These are phyloP conservation scores for Netelia virgata DNA, from an alignment of 2,888 invertebrate species.

Conservation along the genomic window DNA sequence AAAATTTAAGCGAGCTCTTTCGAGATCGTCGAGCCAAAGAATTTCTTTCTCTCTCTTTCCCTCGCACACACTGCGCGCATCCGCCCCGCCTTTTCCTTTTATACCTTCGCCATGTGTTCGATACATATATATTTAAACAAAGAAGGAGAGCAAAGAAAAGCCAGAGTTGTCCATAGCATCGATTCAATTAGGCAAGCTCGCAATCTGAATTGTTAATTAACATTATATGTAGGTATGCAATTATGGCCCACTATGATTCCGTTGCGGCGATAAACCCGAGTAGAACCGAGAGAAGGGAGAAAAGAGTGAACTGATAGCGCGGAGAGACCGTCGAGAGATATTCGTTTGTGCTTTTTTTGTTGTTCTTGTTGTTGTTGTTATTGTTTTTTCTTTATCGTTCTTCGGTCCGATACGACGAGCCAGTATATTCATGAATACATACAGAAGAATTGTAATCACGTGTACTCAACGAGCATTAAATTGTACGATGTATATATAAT, in stretches of 20 bases:
- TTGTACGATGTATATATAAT: conserved; percentile 21
- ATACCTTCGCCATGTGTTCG: conserved; percentile 37
- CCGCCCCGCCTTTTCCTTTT: conserved; percentile 34
- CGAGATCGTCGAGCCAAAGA: conserved; percentile 52
- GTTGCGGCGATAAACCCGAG: conserved; percentile 76
- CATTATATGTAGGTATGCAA: conserved; percentile 83
- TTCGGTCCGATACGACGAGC: conserved; percentile 18
- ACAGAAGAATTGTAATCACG: conserved; percentile 41
- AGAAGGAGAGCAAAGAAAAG: conserved; percentile 28
- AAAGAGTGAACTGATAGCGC: conserved; percentile 37
- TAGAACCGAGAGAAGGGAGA: conserved; percentile 44
- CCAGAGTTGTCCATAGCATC: conserved; percentile 64
- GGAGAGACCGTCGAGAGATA: conserved; percentile 25
- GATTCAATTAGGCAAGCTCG: conserved; percentile 82
- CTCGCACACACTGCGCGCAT: conserved; percentile 5
- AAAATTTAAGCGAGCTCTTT: conserved; percentile 45
- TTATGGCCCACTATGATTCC: conserved; percentile 81
- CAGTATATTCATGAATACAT: conserved; percentile 25
- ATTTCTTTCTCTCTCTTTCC: conserved; percentile 46
- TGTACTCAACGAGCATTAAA: conserved; percentile 44
- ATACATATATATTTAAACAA: conserved; percentile 12
- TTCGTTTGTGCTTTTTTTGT: conserved; percentile 36
- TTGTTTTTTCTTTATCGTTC: conserved; percentile 22
- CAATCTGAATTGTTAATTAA: conserved; percentile 84
- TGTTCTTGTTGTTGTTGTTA: background rate